Evolutionary conservation across 2,797 vertebrate species (phyloP), one percentile per base, ranked within the genome.

Genomic region (Pantherophis alleghaniensis): DNA sequence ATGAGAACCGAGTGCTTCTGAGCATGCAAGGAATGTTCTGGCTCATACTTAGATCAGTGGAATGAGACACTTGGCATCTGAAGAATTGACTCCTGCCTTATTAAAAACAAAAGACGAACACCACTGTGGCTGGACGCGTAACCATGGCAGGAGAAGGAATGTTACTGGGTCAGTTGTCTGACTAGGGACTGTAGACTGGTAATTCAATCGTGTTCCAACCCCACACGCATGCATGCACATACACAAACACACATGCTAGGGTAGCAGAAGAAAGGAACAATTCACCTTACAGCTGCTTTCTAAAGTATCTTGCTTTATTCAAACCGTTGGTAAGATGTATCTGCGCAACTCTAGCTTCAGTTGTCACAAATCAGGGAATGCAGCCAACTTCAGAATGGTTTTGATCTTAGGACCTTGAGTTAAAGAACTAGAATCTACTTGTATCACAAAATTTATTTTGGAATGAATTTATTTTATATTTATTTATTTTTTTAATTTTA

Each of bases 21-120:
- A 91, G 63, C 90, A 93, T 20, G 66, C 87, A 63, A 93, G 90
- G 93, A 93, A 93, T 93, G 87, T 89, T 57, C 87, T 10, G 93
- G 69, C 47, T 66, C 53, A 74, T 86, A n/a, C 93, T 93, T 89
- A 91, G 90, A 91, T 93, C 90, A 66, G 69, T 91, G 87, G 87
- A 37, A 87, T n/a, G 69, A 88, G 57, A 28, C 83, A 7, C 55
- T 47, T 86, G 93, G 66, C 89, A 89, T 93, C 90, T 86, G 93
- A 86, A 91, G 93, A 91, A 91, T 51, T 47, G 57, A 24, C 87
- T 91, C 90, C 69, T 63, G 57, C 16, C 92, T 91, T 79, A 83
- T 61, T 88, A 91, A 53, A 91, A 32, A n/a, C 42, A 37, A 91
- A 69, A 61, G 90, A 79, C 56, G 86, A 89, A 83, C 57, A n/a